These are phyloP conservation scores for Drosophila albomicans DNA, from an alignment of 1,140 invertebrate genomes.

Conservation along the genomic window DNA sequence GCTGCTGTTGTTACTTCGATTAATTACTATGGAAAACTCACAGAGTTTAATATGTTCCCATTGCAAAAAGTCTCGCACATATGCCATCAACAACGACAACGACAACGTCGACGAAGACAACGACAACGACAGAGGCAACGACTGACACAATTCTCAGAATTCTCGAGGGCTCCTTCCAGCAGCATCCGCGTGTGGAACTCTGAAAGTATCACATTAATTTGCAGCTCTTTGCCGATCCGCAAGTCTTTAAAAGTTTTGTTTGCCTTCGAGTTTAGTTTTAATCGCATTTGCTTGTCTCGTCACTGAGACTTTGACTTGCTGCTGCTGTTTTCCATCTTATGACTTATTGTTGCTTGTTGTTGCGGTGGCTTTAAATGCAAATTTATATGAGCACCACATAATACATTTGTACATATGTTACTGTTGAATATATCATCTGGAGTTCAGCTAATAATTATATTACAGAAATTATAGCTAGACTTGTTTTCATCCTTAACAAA, in stretches of 20 bases:
- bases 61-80: constrained; percentile 15
- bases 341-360: constrained; percentile 13
- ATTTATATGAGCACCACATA: constrained; percentile 19
- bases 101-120: background rate
- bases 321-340: background rate
- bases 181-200: background rate
- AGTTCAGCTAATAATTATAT: background rate
- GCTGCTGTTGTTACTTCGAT: constrained; percentile 35
- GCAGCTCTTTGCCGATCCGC: constrained; percentile 39
- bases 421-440: background rate
- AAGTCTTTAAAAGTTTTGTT: constrained; percentile 68
- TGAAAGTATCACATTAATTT: constrained; percentile 67
- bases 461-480: too few species aligned
- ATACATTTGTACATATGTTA: background rate
- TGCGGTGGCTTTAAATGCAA: constrained; percentile 41
- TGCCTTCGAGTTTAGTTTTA: constrained; percentile 61
- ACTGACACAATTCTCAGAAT: constrained; percentile 28
- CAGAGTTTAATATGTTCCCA: constrained; percentile 21
- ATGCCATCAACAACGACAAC: constrained; percentile 6
- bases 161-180: background rate
- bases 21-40: constrained; percentile 38
- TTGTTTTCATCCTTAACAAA: too few species aligned
- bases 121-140: background rate
- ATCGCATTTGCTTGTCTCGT: constrained; percentile 61
- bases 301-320: constrained; percentile 1